Evolutionary conservation across 2,888 invertebrate species (phyloP).

Genomic region (Gastracanthus pulcherrimus): DNA sequence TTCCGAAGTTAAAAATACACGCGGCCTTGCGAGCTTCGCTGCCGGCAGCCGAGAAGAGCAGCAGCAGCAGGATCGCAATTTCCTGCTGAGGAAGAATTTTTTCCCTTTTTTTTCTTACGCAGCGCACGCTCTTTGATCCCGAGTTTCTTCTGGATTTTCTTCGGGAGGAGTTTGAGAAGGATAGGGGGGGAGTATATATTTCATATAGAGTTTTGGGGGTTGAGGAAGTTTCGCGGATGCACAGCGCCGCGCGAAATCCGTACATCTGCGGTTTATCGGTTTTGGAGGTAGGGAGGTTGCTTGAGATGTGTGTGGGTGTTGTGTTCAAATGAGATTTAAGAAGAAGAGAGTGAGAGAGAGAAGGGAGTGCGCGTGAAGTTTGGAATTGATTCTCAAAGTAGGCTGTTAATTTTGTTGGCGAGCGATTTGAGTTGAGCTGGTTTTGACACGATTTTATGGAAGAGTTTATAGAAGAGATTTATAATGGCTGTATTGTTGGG

Average conservation of each 20-base stretch:
- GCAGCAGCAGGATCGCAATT: conserved; percentile 62
- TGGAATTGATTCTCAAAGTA: background rate
- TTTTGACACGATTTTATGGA: too few species aligned
- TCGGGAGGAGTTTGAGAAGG: too few species aligned
- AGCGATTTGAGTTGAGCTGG: background rate
- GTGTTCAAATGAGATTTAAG: background rate
- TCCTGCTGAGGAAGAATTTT: conserved; percentile 54
- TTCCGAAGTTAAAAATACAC: conserved; percentile 72
- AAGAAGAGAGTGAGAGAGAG: too few species aligned
- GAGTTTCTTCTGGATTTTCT: background rate
- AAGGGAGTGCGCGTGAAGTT: background rate
- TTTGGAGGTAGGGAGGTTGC: background rate
- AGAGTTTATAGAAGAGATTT: too few species aligned
- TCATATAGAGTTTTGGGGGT: background rate
- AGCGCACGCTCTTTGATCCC: background rate
- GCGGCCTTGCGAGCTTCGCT: conserved; percentile 58
- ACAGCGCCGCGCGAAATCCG: background rate
- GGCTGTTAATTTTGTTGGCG: conserved; percentile 8
- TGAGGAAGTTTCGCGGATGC: background rate
- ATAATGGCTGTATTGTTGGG: background rate
- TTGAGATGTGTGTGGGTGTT: background rate
- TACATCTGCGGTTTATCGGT: conserved; percentile 20
- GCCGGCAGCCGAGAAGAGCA: conserved; percentile 55
- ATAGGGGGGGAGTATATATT: too few species aligned
- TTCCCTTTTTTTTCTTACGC: background rate